Evolutionary conservation across 2,113 vertebrate species (phyloP), one percentile per base, ranked within the genome.

Genomic region (Tympanuchus pallidicinctus): DNA sequence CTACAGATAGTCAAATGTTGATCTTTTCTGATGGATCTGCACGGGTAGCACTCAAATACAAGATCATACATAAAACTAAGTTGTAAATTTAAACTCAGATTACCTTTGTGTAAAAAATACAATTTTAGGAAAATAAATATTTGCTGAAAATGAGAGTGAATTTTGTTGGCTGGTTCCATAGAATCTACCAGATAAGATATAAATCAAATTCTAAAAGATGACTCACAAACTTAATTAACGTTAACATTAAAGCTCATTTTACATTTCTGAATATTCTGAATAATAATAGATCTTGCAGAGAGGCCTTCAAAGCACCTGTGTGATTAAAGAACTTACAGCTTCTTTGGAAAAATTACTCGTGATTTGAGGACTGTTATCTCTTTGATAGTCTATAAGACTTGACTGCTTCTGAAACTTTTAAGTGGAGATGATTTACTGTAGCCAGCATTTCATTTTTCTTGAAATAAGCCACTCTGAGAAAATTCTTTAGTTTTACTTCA

Each of bases 261-360:
- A 47, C 4, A 43, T 85, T 88, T 91, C 28, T 85, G 60, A 79
- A 85, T 82, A 60, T 82, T 85, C 34, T 67, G 42, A 89, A 70
- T 5, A 94, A 15, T 45, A 74, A 67, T 15, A 79, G 24, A 13
- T 27, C n/a, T 73, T 82, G 21, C 36, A 76, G 3, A 30, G 42
- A 82, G 47, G 63, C 45, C 60, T 94, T 84, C 81, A 78, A 93
- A 92, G 61, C 13, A 72, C 40, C 27, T 85, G 13, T 3, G 8
- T 30, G 40, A 82, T 73, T 43, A 76, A 92, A 90, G 74, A 92
- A 50, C 0, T 0, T 42, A 59, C 8, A 82, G 8, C 40, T 84
- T 78, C 34, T 84, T 82, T n/a, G 63, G 22, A 32, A 66, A 82
- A 79, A 13, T 21, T 2, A 8, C 27, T 59, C 30, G 6, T 30